Percentiles rank a stretch among this genome's conserved stretches.
These are phyloP conservation scores for Rapana venosa DNA, from an alignment of 2,888 invertebrate genomes.

Conservation along the genomic window DNA sequence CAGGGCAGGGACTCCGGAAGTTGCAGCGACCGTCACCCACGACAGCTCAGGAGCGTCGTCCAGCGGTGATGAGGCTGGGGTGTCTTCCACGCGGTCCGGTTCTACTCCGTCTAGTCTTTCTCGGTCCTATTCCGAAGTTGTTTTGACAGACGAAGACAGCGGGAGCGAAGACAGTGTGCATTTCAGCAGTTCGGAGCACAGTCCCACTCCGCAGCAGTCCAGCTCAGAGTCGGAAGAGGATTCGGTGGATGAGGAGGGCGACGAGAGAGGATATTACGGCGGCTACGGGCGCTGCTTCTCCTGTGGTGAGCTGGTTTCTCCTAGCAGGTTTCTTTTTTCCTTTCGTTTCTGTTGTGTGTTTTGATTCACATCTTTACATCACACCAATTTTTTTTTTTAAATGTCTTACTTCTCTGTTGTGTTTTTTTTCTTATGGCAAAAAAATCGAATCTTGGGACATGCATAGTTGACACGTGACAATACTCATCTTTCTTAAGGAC, in stretches of 20 bases:
- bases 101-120: not conserved
- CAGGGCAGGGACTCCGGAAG: not conserved
- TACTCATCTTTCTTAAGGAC: too few relatives aligned
- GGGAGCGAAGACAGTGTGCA: not conserved
- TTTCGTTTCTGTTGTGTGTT: not conserved
- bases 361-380: too few relatives aligned
- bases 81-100: constrained; percentile 6
- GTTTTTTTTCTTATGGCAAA: too few relatives aligned
- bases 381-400: too few relatives aligned
- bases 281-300: constrained; percentile 83
- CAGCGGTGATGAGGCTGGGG: not conserved
- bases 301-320: constrained; percentile 78
- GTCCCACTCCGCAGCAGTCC: not conserved
- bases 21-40: not conserved
- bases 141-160: constrained; percentile 29
- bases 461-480: too few relatives aligned
- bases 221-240: constrained; percentile 37
- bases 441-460: too few relatives aligned
- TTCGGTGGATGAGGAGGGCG: constrained; percentile 45
- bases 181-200: not conserved
- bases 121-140: constrained; percentile 26
- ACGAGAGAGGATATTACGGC: constrained; percentile 80
- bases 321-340: not conserved
- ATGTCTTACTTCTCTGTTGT: too few relatives aligned
- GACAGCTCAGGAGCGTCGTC: not conserved